Percentiles rank a stretch among this genome's conserved stretches.
These are phyloP conservation scores for Octonoba sinensis DNA, from an alignment of 2,888 invertebrate species.

Conservation along the genomic window DNA sequence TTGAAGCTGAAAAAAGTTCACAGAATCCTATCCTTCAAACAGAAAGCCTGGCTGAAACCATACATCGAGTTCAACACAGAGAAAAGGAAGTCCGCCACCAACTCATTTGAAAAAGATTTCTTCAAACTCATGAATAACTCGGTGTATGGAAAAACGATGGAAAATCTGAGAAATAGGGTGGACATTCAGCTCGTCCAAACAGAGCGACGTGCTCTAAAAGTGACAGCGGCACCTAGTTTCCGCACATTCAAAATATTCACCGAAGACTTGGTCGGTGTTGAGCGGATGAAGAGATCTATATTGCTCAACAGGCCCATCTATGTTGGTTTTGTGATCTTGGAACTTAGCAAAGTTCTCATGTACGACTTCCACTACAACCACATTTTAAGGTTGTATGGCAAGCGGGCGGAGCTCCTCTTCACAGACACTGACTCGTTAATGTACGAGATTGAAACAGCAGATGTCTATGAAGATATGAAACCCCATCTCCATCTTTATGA, in stretches of 20 bases:
- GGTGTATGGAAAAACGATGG: too few relatives aligned
- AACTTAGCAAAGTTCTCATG: constrained; percentile 67
- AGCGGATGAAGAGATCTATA: constrained; percentile 63
- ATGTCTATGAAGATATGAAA: too few relatives aligned
- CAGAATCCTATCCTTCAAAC: constrained; percentile 26
- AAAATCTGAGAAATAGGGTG: too few relatives aligned
- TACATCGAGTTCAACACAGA: constrained; percentile 65
- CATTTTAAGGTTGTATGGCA: constrained; percentile 65
- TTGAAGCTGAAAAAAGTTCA: constrained; percentile 64
- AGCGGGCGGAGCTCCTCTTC: too few relatives aligned
- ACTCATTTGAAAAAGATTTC: constrained; percentile 70
- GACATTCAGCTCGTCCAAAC: too few relatives aligned
- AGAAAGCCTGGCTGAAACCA: constrained; percentile 42
- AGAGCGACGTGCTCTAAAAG: too few relatives aligned
- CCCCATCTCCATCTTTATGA: too few relatives aligned
- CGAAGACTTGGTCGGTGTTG: constrained; percentile 4
- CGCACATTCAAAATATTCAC: constrained; percentile 68
- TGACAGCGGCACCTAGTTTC: too few relatives aligned
- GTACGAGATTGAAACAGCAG: too few relatives aligned
- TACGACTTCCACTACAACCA: constrained; percentile 63
- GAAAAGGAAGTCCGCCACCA: constrained; percentile 66
- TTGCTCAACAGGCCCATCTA: too few relatives aligned
- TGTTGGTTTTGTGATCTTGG: constrained; percentile 66
- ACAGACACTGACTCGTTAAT: too few relatives aligned
- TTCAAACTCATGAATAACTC: too few relatives aligned